Evolutionary conservation across 1,140 invertebrate genomes (phyloP), one percentile per base, ranked within the genome.

Genomic region (Thaumetopoea pityocampa): DNA sequence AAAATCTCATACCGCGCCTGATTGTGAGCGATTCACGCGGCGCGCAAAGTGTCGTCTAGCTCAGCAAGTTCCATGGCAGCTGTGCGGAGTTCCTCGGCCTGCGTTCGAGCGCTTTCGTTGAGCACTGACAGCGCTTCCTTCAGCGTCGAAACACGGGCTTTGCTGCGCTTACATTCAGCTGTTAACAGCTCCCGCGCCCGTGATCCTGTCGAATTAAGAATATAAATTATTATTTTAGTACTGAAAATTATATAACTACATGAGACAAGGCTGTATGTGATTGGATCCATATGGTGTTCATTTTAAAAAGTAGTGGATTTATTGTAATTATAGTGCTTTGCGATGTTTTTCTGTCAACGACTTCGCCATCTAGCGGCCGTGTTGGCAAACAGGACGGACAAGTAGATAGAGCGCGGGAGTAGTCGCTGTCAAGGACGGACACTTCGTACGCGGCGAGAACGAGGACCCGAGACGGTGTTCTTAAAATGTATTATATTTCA

Each of bases 21-120:
- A n/a, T n/a, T n/a, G n/a, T n/a, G n/a, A n/a, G n/a, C n/a, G n/a
- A n/a, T n/a, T 45, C 42, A 51, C 3, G 51, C 19, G n/a, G 67
- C 66, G 8, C 49, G 53, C 1, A 73, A 46, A 5, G 65, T 56
- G 3, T 67, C 64, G 23, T 77, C 72, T 0, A 77, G 29, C n/a
- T 77, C 63, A 0, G 64, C 49, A 0, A 73, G 40, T 1, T 61
- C 38, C 3, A 55, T 45, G 8, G 66, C 55, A 1, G 69, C 69
- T 2, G 36, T 27, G 0, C 54, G 20, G 20, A 78, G 28, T 28
- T 50, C 50, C 5, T 61, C 61, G 0, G 58, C 57, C 14, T 68
- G 66, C 4, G 54, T 45, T 5, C 43, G 26, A 1, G 56, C 60
- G 27, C 29, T 60, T 3, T 53, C 48, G 3, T 48, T 46, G 1